A percentile compares a stretch with the other conserved stretches of the same genome.
phyloP scores from a whole-genome alignment of 1,140 invertebrate species.

The Halyomorpha halys region DNA sequence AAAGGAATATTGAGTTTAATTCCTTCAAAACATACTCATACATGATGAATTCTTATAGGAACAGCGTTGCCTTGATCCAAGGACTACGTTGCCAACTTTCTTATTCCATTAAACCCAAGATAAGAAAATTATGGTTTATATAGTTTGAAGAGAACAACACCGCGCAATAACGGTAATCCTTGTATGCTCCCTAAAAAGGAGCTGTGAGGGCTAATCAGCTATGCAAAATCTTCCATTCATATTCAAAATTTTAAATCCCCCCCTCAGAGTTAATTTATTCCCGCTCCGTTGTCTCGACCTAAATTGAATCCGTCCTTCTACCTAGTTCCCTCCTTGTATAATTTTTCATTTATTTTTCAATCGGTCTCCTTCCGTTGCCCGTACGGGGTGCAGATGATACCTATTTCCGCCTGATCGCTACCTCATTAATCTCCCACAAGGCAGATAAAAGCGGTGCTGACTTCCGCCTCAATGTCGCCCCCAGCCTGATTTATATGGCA shows the following conservation, averaged over 20 bases:
- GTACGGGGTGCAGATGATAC: constrained; percentile 1
- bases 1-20: too few species aligned
- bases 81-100: too few species aligned
- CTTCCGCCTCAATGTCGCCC: too few species aligned
- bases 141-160: too few species aligned
- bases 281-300: constrained; percentile 14
- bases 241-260: constrained; percentile 78
- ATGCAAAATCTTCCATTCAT: constrained; percentile 79
- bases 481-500: too few species aligned
- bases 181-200: background rate
- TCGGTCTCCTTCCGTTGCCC: constrained; percentile 5
- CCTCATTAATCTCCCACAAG: background rate
- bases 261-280: constrained; percentile 42
- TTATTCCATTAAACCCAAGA: too few species aligned
- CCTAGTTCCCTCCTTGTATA: constrained; percentile 19
- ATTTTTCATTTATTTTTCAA: constrained; percentile 29
- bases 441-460: too few species aligned
- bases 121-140: too few species aligned
- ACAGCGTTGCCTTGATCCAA: too few species aligned
- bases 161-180: too few species aligned
- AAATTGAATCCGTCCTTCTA: constrained; percentile 25
- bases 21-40: too few species aligned
- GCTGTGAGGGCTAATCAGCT: constrained; percentile 51
- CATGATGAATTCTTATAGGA: too few species aligned
- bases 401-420: background rate